Base-by-base conservation (phyloP, 2,113 vertebrate species). In the Pampusana beccarii region DNA sequence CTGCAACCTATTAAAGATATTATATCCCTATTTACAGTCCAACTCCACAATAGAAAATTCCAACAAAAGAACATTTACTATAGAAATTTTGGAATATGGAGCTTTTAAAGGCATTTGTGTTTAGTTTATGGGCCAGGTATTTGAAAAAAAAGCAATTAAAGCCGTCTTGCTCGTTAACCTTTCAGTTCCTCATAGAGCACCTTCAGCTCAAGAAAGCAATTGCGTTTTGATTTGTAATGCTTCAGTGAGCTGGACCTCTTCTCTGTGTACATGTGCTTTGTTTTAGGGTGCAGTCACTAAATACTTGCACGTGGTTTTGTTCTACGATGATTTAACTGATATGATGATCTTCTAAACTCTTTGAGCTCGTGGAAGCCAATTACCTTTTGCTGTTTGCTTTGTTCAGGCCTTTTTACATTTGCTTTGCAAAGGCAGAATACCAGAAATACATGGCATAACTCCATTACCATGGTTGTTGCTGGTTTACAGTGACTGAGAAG, bases 1-100 rank as follows among this genome's bases (percentile, higher is more conserved):
- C 95, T 97, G 94, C 89, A 97, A 88, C 58, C 78, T 96, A 96
- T 98, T 97, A 94, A 96, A 94, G 50, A 44, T 95, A 95, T 86
- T 97, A 82, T 88, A 93, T 48, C 53, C 40, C 65, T 88, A 94
- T 97, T 97, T 97, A 95, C 94, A 95, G 50, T 86, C 56, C 71
- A 90, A 56, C 95, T 90, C 77, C 83, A 62, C 11, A 15, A 72
- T n/a, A 92, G 65, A 94, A 78, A 93, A 93, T 95, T 94, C 84
- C 66, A 97, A 66, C 64, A 93, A 91, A 93, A 93, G 90, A 82
- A 44, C 17, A 9, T 86, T 97, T 93, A 50, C 84, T 93, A 3
- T 51, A 79, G 86, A 95, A 88, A 90, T 86, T 88, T 93, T 88
- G 86, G 79, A 86, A 81, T 86, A 74, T 7, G 53, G 79, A 66